phyloP scores from a whole-genome alignment of 2,888 invertebrate species.

The Euzophera pinguis region DNA sequence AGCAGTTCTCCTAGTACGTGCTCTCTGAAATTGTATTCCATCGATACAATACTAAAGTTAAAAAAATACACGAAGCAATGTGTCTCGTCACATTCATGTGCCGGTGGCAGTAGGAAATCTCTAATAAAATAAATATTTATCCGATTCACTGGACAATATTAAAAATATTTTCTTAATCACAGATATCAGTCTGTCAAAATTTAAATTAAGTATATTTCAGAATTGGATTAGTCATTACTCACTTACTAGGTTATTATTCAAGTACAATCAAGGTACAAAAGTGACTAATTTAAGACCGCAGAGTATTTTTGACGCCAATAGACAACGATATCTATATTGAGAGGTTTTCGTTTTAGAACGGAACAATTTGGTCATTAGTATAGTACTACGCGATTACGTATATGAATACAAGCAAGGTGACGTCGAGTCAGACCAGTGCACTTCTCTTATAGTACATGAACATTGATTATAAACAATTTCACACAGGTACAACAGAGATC shows the following conservation, averaged over 20 bases:
- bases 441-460: slow-evolving; percentile 68
- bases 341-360: slow-evolving; percentile 49
- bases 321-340: slow-evolving; percentile 49
- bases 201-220: slow-evolving; percentile 81
- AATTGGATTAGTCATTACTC: slow-evolving; percentile 74
- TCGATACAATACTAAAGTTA: slow-evolving; percentile 52
- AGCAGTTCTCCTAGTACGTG: slow-evolving; percentile 36
- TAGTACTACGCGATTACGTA: slow-evolving; percentile 60
- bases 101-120: slow-evolving; percentile 73
- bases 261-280: slow-evolving; percentile 77
- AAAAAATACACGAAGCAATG: slow-evolving; percentile 55
- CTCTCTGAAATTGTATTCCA: slow-evolving; percentile 39
- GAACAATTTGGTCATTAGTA: slow-evolving; percentile 63
- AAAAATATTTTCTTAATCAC: slow-evolving; percentile 80
- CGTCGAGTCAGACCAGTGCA: slow-evolving; percentile 49
- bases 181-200: slow-evolving; percentile 80
- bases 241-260: slow-evolving; percentile 71
- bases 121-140: slow-evolving; percentile 78
- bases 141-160: slow-evolving; percentile 80
- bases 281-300: slow-evolving; percentile 76
- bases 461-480: slow-evolving; percentile 70
- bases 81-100: slow-evolving; percentile 61
- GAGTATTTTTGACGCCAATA: slow-evolving; percentile 66
- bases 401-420: slow-evolving; percentile 48
- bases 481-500: slow-evolving; percentile 80